These are phyloP conservation scores for Tragelaphus scriptus DNA, from an alignment of 2,113 vertebrate genomes.

Conservation along the genomic window DNA sequence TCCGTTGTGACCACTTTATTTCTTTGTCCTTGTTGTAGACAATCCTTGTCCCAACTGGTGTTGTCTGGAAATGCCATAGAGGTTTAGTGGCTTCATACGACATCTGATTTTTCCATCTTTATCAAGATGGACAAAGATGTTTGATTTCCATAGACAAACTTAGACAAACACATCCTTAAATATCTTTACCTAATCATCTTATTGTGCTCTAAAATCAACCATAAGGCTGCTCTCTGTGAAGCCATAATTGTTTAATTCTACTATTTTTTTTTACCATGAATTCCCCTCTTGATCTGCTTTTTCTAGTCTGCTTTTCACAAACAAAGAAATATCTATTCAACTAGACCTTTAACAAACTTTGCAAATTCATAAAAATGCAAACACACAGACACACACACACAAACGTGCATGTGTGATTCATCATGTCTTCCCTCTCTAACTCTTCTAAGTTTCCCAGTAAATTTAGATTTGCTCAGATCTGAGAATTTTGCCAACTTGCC, in stretches of 20 bases:
- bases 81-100: not conserved
- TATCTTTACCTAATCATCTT: not conserved
- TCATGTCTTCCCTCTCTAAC: not conserved
- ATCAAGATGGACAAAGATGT: not conserved
- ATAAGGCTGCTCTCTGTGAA: not conserved
- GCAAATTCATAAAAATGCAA: not conserved
- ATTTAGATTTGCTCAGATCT: not conserved
- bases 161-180: not conserved
- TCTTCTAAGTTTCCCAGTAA: not conserved
- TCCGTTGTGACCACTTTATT: fast-evolving
- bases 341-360: not conserved
- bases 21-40: not conserved
- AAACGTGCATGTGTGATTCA: fast-evolving
- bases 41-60: not conserved
- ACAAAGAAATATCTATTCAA: not conserved
- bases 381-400: not conserved
- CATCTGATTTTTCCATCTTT: not conserved
- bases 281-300: not conserved
- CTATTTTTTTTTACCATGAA: not conserved
- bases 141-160: not conserved
- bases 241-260: not conserved
- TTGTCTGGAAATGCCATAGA: not conserved
- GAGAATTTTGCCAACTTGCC: not conserved
- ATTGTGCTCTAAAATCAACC: not conserved
- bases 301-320: not conserved